phyloP scores from a whole-genome alignment of 2,113 vertebrate genomes.

The Eleginops maclovinus region DNA sequence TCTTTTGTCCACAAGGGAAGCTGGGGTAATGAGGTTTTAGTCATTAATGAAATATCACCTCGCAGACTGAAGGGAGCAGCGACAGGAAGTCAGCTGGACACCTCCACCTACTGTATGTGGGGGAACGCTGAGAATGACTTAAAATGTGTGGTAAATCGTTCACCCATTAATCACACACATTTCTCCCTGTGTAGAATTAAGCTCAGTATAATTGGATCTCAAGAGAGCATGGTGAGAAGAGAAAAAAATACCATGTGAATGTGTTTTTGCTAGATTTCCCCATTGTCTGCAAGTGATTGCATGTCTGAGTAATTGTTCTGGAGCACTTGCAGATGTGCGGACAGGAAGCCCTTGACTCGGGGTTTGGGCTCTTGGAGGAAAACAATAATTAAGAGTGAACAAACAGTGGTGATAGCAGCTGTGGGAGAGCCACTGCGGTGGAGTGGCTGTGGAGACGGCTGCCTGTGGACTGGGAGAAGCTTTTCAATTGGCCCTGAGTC shows the following conservation, averaged over 20 bases:
- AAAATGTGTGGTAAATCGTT: slow-evolving; percentile 18
- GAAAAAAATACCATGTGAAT: slow-evolving; percentile 33
- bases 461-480: slow-evolving; percentile 17
- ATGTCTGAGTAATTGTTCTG: slow-evolving; percentile 46
- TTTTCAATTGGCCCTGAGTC: slow-evolving; percentile 45
- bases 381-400: slow-evolving; percentile 80
- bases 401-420: slow-evolving; percentile 60
- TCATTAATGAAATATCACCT: slow-evolving; percentile 64
- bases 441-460: no score
- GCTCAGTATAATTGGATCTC: slow-evolving; percentile 68
- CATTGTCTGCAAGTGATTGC: slow-evolving; percentile 56
- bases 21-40: slow-evolving; percentile 68
- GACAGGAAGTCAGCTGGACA: slow-evolving; percentile 7
- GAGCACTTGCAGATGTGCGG: slow-evolving; percentile 56
- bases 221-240: slow-evolving; percentile 37
- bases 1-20: slow-evolving; percentile 67
- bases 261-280: slow-evolving; percentile 48
- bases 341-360: slow-evolving; percentile 58
- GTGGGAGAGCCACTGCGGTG: slow-evolving; percentile 35
- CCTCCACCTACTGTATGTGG: background rate
- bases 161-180: slow-evolving; percentile 44
- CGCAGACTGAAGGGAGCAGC: slow-evolving; percentile 5
- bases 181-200: slow-evolving; percentile 37
- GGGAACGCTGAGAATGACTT: background rate
- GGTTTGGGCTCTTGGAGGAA: slow-evolving; percentile 65